Conservation (phyloP, 2,797 vertebrate genomes). For the Sorex maritimensis region DNA sequence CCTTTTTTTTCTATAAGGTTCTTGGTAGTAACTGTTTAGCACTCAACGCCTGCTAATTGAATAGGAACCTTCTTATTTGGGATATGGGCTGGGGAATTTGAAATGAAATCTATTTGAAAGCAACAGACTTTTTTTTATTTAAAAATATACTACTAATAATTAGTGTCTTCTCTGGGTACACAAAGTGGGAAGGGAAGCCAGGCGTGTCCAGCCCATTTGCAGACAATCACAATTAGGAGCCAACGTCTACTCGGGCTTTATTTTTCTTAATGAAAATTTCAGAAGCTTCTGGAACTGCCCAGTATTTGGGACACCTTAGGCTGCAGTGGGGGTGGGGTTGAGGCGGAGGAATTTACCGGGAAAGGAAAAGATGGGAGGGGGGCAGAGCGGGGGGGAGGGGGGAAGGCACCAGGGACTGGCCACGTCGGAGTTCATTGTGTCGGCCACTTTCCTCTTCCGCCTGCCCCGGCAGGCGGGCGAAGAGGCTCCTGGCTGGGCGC, state of each 20-base stretch:
- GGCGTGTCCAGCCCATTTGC: neutral
- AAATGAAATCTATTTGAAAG: conserved; percentile 69
- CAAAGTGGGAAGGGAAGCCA: conserved; percentile 12
- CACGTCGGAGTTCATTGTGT: conserved; percentile 74
- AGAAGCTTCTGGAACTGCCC: neutral
- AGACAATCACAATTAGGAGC: conserved; percentile 42
- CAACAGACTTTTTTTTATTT: neutral
- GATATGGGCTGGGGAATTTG: neutral
- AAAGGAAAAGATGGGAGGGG: conserved; percentile 63
- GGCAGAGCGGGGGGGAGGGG: neutral
- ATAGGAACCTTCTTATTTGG: conserved; percentile 41
- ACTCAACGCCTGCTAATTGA: conserved; percentile 70
- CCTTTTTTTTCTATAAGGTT: neutral
- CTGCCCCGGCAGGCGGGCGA: neutral
- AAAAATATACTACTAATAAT: conserved; percentile 25
- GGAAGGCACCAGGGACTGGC: neutral
- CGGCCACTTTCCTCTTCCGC: conserved; percentile 64
- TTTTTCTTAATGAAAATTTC: conserved; percentile 74
- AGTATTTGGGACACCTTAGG: conserved; percentile 53
- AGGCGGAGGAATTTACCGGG: conserved; percentile 35
- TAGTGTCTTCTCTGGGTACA: conserved; percentile 4
- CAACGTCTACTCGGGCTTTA: conserved; percentile 26
- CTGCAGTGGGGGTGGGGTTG: conserved; percentile 21
- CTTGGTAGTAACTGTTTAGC: neutral
- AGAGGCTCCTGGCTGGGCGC: neutral